Evolutionary conservation across 2,113 vertebrate genomes (phyloP), one percentile per base, ranked within the genome.

Genomic region (Diphyllodes magnificus): DNA sequence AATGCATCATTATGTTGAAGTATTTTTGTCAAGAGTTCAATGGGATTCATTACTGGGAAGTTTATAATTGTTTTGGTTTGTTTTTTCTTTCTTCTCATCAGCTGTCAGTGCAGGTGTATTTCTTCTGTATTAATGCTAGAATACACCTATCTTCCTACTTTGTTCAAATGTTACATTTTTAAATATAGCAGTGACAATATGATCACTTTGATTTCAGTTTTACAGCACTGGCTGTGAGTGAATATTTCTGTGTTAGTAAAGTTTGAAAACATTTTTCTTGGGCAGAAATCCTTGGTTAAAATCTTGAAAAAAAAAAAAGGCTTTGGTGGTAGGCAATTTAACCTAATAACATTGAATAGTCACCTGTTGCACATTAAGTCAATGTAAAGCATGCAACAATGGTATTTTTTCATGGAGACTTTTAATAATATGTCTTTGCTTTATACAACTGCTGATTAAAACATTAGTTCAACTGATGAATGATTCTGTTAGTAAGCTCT

Each of bases 381-480:
- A 57, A 30, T 61, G 53, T 92, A 57, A 86, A 93, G 42, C 72
- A 57, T 16, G 13, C 27, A 78, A 39, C 60, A 68, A 42, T 82
- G 44, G 44, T 81, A 33, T 82, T n/a, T 76, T 87, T 84, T 82
- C 17, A 2, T 47, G 45, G 20, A 82, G 37, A 28, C 64, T 45
- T 68, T 42, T 89, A 78, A 72, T 86, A 78, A 73, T 50, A 78
- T 1, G 7, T 71, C 39, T 89, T 83, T 77, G 47, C 56, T 81
- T 84, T 68, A n/a, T 59, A 19, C 40, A 86, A 28, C 65, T 87
- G 61, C 53, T 71, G 78, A 94, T 94, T 95, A 93, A 91, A 87
- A 27, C 31, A 69, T 49, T 21, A 39, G 31, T 57, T 89, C 44
- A 66, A 50, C 64, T 59, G 35, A 49, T 30, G 20, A 88, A 50